These are phyloP conservation scores for Lutraria lutraria DNA, from an alignment of 2,888 invertebrate genomes.

Conservation along the genomic window DNA sequence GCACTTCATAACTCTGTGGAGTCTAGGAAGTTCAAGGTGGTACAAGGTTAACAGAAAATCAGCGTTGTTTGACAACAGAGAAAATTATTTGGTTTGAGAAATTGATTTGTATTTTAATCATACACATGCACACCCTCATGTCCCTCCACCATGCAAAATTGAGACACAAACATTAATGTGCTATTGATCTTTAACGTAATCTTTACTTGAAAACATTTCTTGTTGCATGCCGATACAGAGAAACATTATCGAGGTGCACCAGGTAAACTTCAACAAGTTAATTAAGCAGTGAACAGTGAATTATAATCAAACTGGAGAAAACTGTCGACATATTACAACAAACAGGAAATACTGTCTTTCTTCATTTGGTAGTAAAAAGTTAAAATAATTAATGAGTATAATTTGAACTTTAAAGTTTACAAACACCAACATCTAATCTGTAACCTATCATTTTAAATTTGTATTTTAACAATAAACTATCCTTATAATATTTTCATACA, in stretches of 20 bases:
- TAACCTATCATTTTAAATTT: too few relatives aligned
- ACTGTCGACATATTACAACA: neutral
- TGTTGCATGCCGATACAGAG: neutral
- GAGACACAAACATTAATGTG: neutral
- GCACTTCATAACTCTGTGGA: neutral
- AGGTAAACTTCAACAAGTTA: neutral
- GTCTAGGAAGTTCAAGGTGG: neutral
- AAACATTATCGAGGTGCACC: neutral
- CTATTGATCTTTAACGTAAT: slow-evolving; percentile 14
- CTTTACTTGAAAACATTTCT: slow-evolving; percentile 8
- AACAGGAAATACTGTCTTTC: neutral
- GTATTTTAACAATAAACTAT: too few relatives aligned
- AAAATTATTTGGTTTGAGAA: neutral
- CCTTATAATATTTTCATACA: too few relatives aligned
- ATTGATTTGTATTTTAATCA: slow-evolving; percentile 24
- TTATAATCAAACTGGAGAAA: neutral
- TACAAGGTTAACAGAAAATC: neutral
- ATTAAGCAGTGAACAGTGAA: neutral
- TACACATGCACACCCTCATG: slow-evolving; percentile 20
- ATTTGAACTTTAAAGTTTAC: neutral
- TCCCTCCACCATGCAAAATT: neutral
- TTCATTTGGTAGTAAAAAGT: neutral
- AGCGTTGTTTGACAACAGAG: neutral
- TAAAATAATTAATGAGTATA: neutral
- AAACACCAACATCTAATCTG: too few relatives aligned